Conservation (phyloP, 2,113 vertebrate genomes). For the Ctenomys sociabilis region DNA sequence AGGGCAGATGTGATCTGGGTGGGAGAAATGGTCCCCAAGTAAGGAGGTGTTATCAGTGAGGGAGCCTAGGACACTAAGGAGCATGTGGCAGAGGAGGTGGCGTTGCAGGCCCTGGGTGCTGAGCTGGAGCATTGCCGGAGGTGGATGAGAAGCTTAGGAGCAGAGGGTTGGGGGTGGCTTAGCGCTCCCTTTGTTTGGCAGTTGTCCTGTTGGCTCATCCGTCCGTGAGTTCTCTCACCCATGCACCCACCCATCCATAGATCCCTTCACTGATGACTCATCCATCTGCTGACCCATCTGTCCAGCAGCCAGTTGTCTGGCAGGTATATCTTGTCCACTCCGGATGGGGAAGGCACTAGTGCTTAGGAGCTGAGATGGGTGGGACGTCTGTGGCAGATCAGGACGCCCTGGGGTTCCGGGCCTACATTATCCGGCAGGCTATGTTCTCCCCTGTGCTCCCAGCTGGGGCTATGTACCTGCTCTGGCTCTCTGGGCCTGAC, state of each 20-base stretch:
- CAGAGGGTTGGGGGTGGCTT: neutral
- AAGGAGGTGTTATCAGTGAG: neutral
- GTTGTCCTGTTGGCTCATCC: neutral
- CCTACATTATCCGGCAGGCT: neutral
- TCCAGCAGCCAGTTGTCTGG: neutral
- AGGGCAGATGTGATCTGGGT: neutral
- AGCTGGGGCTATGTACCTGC: too few species aligned
- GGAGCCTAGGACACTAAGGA: neutral
- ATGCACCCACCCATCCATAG: neutral
- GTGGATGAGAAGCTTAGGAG: neutral
- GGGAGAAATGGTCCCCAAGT: neutral
- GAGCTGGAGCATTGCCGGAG: neutral
- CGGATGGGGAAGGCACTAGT: neutral
- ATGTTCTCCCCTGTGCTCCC: neutral
- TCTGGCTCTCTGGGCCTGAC: neutral
- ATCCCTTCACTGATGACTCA: neutral
- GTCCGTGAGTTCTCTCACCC: neutral
- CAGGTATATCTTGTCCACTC: too few species aligned
- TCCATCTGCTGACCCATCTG: neutral
- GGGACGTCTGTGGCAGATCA: neutral
- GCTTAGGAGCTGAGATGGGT: neutral
- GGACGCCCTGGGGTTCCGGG: too few species aligned
- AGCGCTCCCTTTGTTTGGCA: neutral
- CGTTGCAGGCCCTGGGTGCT: fast-evolving
- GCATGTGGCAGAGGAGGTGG: neutral